Percentiles rank a stretch among this genome's conserved stretches.
phyloP scores from a whole-genome alignment of 2,113 vertebrate species.

The Bungarus multicinctus region DNA sequence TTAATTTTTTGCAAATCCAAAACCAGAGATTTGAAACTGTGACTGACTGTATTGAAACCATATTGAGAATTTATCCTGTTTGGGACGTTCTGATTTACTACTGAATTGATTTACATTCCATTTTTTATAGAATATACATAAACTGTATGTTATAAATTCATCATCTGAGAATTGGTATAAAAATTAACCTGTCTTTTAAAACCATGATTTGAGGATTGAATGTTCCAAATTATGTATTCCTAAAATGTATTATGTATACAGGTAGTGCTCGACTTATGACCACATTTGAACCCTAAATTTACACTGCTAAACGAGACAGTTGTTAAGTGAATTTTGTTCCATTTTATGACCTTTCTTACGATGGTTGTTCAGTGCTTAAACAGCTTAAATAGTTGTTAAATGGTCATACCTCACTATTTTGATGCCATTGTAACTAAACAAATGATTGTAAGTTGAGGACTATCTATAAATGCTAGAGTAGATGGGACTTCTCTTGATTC shows the following conservation, averaged over 20 bases:
- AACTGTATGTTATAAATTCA: background rate
- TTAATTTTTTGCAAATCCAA: background rate
- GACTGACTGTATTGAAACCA: background rate
- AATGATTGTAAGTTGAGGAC: too few species aligned
- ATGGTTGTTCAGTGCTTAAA: too few species aligned
- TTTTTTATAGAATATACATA: background rate
- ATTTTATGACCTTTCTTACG: too few species aligned
- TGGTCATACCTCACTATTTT: too few species aligned
- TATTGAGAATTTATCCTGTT: background rate
- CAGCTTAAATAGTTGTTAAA: too few species aligned
- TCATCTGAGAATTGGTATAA: background rate
- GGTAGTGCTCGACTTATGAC: too few species aligned
- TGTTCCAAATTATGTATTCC: background rate
- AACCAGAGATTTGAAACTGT: background rate
- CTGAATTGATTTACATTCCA: background rate
- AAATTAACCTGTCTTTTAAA: background rate
- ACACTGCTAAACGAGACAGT: too few species aligned
- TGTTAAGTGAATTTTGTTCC: too few species aligned
- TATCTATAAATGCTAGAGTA: background rate
- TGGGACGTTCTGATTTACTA: background rate
- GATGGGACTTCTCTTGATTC: background rate
- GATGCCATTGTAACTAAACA: too few species aligned
- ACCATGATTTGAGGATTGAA: background rate
- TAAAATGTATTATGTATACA: background rate
- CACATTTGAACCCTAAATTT: too few species aligned